Evolutionary conservation across 2,888 invertebrate species (phyloP), one percentile per base, ranked within the genome.

Genomic region (Parelbella ahira): DNA sequence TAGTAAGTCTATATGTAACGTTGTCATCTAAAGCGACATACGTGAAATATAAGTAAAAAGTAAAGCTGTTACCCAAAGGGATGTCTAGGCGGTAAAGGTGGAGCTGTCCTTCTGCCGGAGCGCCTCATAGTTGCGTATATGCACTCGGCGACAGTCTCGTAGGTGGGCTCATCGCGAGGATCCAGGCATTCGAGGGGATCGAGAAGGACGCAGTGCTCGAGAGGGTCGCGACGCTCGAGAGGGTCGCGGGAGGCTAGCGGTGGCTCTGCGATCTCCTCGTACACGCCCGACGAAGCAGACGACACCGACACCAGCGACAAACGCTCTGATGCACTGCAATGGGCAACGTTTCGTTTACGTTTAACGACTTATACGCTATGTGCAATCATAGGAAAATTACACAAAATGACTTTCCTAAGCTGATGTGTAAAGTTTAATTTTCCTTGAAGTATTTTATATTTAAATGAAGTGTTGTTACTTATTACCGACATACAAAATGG

Each of bases 261-360:
- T 44, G 66, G 54, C 38, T 91, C 92, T 0, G 88, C 70, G 48
- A 92, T 92, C 73, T 92, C 92, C 60, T 92, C 92, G 68, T 92
- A 92, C 51, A 92, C 90, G 25, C 92, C 92, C 0, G 92, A 92
- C 9, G 91, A 88, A 1, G 20, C 10, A 0, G 92, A 92, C 0
- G 92, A 45, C 8, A 38, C 39, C 4, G 45, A 50, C 29, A 24
- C 42, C 11, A 27, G 2, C 90, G 86, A 1, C 90, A 18, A 44
- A 37, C 29, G 88, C 68, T 75, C 67, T 1, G 66, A 74, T 50
- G 66, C 58, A 21, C 80, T 80, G 54, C 1, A n/a, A n/a, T n/a
- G n/a, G n/a, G n/a, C n/a, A n/a, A n/a, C n/a, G n/a, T n/a, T n/a
- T n/a, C n/a, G n/a, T n/a, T n/a, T n/a, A n/a, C n/a, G n/a, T n/a